phyloP scores from a whole-genome alignment of 2,888 invertebrate genomes.

The Watsonalla cultraria region DNA sequence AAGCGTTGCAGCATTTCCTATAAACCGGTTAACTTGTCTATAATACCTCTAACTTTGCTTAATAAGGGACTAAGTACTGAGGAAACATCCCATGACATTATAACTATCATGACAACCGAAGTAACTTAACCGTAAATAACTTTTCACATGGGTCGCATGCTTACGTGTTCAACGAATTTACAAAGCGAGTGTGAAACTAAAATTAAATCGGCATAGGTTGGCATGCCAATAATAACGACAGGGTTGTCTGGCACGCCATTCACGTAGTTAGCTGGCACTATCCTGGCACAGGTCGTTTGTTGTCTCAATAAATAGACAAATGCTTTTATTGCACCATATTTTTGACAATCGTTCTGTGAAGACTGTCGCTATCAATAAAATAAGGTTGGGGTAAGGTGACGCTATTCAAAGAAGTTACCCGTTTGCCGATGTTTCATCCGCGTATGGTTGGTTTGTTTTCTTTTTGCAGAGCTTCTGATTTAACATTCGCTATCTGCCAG shows the following conservation, averaged over 20 bases:
- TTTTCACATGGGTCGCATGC: neutral
- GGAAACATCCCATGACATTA: too few relatives aligned
- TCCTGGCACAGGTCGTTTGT: constrained; percentile 30
- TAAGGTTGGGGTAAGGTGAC: constrained; percentile 6
- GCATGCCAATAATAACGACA: constrained; percentile 33
- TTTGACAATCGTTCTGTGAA: constrained; percentile 21
- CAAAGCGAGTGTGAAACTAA: constrained; percentile 13
- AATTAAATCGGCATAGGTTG: constrained; percentile 15
- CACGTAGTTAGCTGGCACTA: constrained; percentile 37
- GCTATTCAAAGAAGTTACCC: too few relatives aligned
- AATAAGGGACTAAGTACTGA: too few relatives aligned
- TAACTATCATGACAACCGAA: too few relatives aligned
- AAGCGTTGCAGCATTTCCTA: too few relatives aligned
- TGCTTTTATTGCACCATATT: constrained; percentile 27
- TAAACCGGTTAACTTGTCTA: too few relatives aligned
- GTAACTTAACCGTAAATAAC: neutral
- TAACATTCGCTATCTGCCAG: too few relatives aligned
- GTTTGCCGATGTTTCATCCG: too few relatives aligned
- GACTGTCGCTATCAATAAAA: constrained; percentile 19
- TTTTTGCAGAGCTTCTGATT: too few relatives aligned
- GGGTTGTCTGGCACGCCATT: constrained; percentile 39
- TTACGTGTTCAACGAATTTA: neutral
- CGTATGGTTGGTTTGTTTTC: too few relatives aligned
- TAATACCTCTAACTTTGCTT: too few relatives aligned
- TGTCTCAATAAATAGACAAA: constrained; percentile 19